A percentile compares a stretch with the other conserved stretches of the same genome.
Evolutionary conservation across 2,797 vertebrate genomes (phyloP).

Genomic region (Takifugu rubripes): DNA sequence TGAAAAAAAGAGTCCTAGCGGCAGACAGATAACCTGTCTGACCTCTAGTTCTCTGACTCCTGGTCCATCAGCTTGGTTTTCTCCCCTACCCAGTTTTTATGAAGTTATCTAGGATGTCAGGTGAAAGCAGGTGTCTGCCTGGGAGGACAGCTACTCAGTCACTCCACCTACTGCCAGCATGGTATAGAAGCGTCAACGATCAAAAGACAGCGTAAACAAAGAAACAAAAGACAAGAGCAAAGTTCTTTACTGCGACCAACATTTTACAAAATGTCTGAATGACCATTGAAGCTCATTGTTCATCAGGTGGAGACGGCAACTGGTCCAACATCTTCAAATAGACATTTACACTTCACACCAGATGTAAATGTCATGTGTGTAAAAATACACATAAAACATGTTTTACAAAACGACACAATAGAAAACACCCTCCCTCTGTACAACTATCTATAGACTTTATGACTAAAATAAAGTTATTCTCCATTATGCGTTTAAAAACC

Average conservation of each 20-base stretch:
- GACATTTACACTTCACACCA: conserved; percentile 55
- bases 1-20: no score
- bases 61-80: no score
- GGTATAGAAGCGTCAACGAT: no score
- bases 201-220: no score
- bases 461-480: conserved; percentile 34
- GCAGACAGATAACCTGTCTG: no score
- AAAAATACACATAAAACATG: conserved; percentile 59
- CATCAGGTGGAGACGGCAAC: conserved; percentile 28
- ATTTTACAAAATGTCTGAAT: conserved; percentile 61
- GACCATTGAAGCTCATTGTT: conserved; percentile 33
- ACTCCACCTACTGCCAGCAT: no score
- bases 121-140: no score
- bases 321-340: conserved; percentile 52
- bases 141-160: no score
- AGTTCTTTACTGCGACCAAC: conserved; percentile 65
- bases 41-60: no score
- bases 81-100: no score
- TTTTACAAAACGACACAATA: conserved; percentile 66
- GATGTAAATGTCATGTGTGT: conserved; percentile 14
- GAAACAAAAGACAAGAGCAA: conserved; percentile 9
- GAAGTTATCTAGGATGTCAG: no score
- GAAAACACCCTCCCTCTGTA: conserved; percentile 40
- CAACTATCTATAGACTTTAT: conserved; percentile 25
- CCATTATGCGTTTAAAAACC: conserved; percentile 35